Conservation (phyloP, 2,888 invertebrate species). For the Protophormia terraenovae region DNA sequence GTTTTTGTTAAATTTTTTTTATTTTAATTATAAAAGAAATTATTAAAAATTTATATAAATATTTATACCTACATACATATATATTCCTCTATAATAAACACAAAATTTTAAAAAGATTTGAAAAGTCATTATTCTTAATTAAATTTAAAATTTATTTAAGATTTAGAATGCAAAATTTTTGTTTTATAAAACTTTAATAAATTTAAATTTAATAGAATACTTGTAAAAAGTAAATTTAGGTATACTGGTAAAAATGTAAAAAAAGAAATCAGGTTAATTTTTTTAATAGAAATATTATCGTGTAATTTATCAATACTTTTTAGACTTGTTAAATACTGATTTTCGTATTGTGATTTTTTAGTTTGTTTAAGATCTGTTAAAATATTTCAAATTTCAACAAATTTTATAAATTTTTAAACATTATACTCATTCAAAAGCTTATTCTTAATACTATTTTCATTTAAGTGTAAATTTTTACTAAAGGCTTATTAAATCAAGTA, state of each 20-base stretch:
- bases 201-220: background rate
- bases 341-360: constrained; percentile 25
- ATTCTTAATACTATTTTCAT: no score
- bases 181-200: background rate
- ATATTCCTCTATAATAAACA: constrained; percentile 9
- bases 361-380: background rate
- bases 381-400: background rate
- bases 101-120: background rate
- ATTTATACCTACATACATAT: background rate
- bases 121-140: no score
- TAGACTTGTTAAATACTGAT: background rate
- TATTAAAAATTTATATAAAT: constrained; percentile 5
- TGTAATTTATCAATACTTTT: no score
- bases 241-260: background rate
- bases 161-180: no score
- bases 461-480: no score
- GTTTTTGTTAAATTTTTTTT: constrained; percentile 41
- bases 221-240: background rate
- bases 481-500: no score
- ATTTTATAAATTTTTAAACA: background rate
- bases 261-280: background rate
- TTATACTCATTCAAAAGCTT: background rate
- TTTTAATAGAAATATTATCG: background rate
- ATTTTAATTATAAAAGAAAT: background rate
- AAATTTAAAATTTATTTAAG: no score